A percentile compares a stretch with the other conserved stretches of the same genome.
phyloP scores from a whole-genome alignment of 2,888 invertebrate genomes.

The Abrostola tripartita region DNA sequence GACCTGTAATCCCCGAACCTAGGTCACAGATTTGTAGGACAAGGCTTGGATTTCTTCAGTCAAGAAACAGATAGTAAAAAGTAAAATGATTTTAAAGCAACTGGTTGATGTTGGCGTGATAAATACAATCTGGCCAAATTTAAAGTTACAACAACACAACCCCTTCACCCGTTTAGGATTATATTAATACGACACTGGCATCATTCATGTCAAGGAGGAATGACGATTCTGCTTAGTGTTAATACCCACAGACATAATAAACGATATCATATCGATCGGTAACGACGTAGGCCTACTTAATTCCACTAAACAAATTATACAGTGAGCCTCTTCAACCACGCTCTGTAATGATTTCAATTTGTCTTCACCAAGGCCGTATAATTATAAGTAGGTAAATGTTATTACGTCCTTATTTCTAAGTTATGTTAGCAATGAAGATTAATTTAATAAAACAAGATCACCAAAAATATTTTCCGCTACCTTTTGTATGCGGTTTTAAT shows the following conservation, averaged over 20 bases:
- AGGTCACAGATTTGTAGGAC: too few species aligned
- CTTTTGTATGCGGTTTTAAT: too few species aligned
- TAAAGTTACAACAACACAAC: too few species aligned
- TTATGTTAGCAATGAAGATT: conserved; percentile 2
- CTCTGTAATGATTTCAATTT: conserved; percentile 35
- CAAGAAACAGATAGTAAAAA: too few species aligned
- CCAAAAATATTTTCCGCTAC: too few species aligned
- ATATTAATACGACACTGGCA: too few species aligned
- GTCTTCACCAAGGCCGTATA: conserved; percentile 44
- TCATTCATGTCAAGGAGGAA: background rate
- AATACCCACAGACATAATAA: conserved; percentile 7
- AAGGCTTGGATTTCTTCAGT: too few species aligned
- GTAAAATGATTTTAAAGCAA: too few species aligned
- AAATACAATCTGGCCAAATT: too few species aligned
- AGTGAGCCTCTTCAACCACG: conserved; percentile 27
- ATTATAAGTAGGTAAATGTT: conserved; percentile 52
- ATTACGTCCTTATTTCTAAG: conserved; percentile 24
- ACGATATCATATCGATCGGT: conserved; percentile 36
- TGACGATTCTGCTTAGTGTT: background rate
- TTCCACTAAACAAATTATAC: conserved; percentile 44
- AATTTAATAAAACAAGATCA: background rate
- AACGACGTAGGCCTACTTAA: conserved; percentile 28
- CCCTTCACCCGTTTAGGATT: too few species aligned
- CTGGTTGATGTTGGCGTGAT: too few species aligned
- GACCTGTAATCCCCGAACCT: too few species aligned